Evolutionary conservation across 2,113 vertebrate species (phyloP).

Genomic region (Climacteris rufus): DNA sequence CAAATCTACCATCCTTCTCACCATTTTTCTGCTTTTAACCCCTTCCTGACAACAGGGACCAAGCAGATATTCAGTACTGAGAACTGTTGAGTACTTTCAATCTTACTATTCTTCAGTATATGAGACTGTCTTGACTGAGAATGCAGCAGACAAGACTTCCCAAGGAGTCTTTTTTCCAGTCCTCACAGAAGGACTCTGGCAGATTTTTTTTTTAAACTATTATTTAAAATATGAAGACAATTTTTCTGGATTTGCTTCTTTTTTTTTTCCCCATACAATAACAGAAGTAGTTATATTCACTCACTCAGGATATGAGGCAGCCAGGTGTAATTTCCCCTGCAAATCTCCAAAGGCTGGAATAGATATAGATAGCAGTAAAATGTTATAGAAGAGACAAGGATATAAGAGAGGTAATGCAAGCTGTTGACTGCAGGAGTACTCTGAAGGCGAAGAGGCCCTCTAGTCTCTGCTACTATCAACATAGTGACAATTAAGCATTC

Average conservation of each 20-base stretch:
- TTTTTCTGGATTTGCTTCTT: not conserved
- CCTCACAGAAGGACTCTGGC: not conserved
- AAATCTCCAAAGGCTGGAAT: not conserved
- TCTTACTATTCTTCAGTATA: fast-evolving
- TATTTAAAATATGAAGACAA: not conserved
- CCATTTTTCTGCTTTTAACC: not conserved
- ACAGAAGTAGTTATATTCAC: not conserved
- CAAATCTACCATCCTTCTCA: too few relatives aligned
- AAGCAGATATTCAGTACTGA: not conserved
- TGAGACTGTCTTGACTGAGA: not conserved
- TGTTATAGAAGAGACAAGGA: not conserved
- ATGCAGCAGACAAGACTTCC: not conserved
- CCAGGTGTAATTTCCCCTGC: not conserved
- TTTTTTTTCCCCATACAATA: not conserved
- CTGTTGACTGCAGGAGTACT: not conserved
- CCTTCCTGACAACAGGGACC: not conserved
- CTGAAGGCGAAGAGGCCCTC: not conserved
- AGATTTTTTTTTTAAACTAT: not conserved
- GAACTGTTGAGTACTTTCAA: not conserved
- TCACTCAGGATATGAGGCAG: not conserved
- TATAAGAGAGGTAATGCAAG: not conserved
- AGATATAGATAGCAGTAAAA: not conserved
- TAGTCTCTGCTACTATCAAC: not conserved
- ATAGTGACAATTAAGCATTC: not conserved
- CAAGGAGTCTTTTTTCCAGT: not conserved